Evolutionary conservation across 1,140 invertebrate species (phyloP).

Genomic region (Acromyrmex heyeri): DNA sequence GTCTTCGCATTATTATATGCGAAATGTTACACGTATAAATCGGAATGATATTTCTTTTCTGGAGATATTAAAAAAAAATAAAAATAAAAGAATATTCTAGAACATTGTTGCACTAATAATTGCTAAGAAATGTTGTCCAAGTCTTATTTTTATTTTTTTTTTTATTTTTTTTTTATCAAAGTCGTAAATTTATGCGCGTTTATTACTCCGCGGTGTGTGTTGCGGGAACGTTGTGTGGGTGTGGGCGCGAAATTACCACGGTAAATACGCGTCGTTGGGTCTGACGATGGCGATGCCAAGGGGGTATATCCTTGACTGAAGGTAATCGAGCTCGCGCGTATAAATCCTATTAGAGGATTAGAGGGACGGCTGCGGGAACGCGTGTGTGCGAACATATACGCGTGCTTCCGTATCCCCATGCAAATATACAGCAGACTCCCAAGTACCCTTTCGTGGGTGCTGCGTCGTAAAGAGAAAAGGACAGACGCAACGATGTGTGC

Average conservation of each 20-base stretch:
- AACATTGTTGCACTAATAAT: no score
- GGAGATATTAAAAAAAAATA: not conserved
- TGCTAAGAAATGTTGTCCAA: not conserved
- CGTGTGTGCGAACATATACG: conserved; percentile 38
- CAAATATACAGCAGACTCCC: conserved; percentile 63
- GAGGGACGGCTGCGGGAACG: conserved; percentile 75
- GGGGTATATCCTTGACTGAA: conserved; percentile 82
- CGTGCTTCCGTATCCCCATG: conserved; percentile 55
- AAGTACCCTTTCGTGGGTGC: conserved; percentile 58
- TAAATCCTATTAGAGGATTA: conserved; percentile 87
- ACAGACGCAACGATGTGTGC: conserved; percentile 51
- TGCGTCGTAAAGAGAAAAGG: conserved; percentile 41
- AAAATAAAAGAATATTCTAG: not conserved
- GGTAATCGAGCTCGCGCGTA: conserved; percentile 86
- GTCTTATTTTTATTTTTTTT: not conserved
- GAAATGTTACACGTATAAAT: not conserved
- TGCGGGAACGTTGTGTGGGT: conserved; percentile 48
- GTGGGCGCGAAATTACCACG: conserved; percentile 82
- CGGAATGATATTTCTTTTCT: not conserved
- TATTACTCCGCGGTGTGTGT: conserved; percentile 51
- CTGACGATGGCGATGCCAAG: conserved; percentile 16
- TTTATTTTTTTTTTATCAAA: not conserved
- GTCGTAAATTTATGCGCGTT: conserved; percentile 14
- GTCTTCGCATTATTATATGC: not conserved
- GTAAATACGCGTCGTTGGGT: conserved; percentile 73